Evolutionary conservation across 1,140 invertebrate species (phyloP).

Genomic region (Drosophila watanabei): DNA sequence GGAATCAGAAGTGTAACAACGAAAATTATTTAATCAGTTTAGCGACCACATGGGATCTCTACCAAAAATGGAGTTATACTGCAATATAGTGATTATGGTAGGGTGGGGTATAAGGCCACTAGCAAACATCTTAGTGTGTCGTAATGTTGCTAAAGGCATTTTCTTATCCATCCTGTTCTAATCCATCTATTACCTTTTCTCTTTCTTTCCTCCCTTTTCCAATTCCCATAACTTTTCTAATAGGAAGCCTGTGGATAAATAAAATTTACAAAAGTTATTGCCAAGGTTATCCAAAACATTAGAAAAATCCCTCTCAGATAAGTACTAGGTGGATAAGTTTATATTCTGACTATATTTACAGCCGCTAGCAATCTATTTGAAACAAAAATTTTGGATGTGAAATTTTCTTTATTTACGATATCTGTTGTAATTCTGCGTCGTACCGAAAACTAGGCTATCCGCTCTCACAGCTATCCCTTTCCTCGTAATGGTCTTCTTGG

Average conservation of each 20-base stretch:
- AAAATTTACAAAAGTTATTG: too few relatives aligned
- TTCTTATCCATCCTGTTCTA: neutral
- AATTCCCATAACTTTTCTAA: too few relatives aligned
- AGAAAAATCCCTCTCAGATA: neutral
- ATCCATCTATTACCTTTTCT: neutral
- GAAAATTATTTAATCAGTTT: neutral
- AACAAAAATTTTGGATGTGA: slow-evolving; percentile 5
- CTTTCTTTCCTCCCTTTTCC: neutral
- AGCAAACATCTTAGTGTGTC: slow-evolving; percentile 2
- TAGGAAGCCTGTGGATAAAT: too few relatives aligned
- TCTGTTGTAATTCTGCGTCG: slow-evolving; percentile 7
- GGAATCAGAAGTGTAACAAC: slow-evolving; percentile 5
- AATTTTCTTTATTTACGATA: neutral
- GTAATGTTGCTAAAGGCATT: slow-evolving; percentile 2
- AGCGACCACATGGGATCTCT: neutral
- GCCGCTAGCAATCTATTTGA: slow-evolving; percentile 1
- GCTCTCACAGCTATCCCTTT: slow-evolving; percentile 1
- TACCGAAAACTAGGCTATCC: slow-evolving; percentile 3
- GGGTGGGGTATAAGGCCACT: slow-evolving; percentile 2
- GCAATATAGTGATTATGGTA: slow-evolving; percentile 8
- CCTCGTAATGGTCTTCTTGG: neutral
- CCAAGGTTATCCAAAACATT: too few relatives aligned
- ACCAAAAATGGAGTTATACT: neutral
- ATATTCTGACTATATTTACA: slow-evolving; percentile 12
- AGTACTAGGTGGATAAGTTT: slow-evolving; percentile 4